Percentiles rank a stretch among this genome's conserved stretches.
phyloP scores from a whole-genome alignment of 2,113 vertebrate genomes.

The Penelope pileata region DNA sequence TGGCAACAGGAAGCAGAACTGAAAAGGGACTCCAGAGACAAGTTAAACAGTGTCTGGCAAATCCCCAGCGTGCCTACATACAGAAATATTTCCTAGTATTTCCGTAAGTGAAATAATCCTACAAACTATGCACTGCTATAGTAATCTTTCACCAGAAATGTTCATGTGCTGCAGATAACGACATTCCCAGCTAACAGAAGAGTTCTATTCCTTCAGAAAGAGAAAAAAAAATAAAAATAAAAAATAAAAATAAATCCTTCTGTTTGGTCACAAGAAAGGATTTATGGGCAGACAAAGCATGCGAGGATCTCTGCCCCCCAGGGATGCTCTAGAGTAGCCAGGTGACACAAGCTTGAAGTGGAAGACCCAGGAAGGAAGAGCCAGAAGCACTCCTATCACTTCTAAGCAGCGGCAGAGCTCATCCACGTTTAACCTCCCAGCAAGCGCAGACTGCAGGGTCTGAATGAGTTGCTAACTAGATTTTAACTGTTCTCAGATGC shows the following conservation, averaged over 20 bases:
- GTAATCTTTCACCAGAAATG: not conserved
- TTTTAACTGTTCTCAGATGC: not conserved
- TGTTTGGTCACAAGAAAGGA: not conserved
- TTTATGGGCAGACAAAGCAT: not conserved
- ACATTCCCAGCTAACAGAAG: not conserved
- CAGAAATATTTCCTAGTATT: not conserved
- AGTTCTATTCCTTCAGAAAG: not conserved
- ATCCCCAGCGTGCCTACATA: not conserved
- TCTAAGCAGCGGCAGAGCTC: not conserved
- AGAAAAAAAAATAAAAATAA: not conserved
- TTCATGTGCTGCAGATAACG: not conserved
- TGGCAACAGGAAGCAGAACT: not conserved
- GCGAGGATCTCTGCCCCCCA: not conserved
- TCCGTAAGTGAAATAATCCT: not conserved
- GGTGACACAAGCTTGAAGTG: not conserved
- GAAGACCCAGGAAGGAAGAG: not conserved
- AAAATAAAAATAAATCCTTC: too few species aligned
- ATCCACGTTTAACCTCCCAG: not conserved
- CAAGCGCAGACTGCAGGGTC: not conserved
- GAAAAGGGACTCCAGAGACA: not conserved
- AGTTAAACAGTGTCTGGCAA: not conserved
- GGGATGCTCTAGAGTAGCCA: not conserved
- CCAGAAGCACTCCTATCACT: rapidly evolving
- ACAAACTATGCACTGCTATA: not conserved
- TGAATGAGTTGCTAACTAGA: not conserved